A percentile compares a stretch with the other conserved stretches of the same genome.
These are phyloP conservation scores for Pristis pectinata DNA, from an alignment of 2,797 vertebrate genomes.

Conservation along the genomic window DNA sequence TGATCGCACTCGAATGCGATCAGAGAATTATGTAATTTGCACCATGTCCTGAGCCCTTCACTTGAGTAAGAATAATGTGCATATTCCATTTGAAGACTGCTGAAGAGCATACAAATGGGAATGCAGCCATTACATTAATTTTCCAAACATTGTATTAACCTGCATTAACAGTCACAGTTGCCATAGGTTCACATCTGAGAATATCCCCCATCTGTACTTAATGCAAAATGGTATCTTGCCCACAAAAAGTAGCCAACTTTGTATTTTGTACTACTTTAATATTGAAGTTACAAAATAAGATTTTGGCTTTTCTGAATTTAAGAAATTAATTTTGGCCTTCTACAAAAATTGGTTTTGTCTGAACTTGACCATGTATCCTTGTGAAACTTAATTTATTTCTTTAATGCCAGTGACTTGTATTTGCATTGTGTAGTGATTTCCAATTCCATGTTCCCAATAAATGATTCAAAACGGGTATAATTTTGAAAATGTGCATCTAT, in stretches of 20 bases:
- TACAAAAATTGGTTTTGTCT: background rate
- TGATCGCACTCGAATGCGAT: background rate
- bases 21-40: background rate
- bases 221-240: background rate
- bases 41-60: background rate
- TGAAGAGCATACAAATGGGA: background rate
- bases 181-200: background rate
- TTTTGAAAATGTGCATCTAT: background rate
- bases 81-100: background rate
- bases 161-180: background rate
- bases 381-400: background rate
- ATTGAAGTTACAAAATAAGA: constrained; percentile 19
- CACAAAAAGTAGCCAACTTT: background rate
- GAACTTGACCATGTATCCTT: background rate
- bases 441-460: background rate
- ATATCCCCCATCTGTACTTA: background rate
- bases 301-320: background rate
- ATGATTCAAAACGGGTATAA: background rate
- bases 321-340: background rate
- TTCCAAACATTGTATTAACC: background rate
- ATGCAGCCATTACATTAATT: background rate
- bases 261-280: background rate
- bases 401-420: background rate
- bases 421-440: background rate
- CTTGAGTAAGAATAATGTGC: background rate